Evolutionary conservation across 2,888 invertebrate genomes (phyloP), one percentile per base, ranked within the genome.

Genomic region (Apamea crenata): DNA sequence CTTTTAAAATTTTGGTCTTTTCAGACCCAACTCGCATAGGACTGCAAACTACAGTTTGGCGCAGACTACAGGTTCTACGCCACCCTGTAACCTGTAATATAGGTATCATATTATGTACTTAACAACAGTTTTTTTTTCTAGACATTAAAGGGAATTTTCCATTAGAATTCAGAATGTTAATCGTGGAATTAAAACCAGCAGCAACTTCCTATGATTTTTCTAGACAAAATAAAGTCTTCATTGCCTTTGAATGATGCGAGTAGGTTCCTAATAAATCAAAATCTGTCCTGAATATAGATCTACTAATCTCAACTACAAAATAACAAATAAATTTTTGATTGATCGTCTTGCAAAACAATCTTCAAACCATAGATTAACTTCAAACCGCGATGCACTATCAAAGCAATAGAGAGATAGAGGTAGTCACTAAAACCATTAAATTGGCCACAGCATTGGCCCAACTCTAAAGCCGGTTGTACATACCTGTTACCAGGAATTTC

Each of bases 401-500:
- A 71, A 74, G 8, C 50, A 67, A 44, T 76, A 79, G 61, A 63
- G 56, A 59, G 29, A 59, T 32, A 70, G 75, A 7, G 40, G 40
- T 47, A 47, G 47, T 71, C n/a, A 47, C 67, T 61, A 67, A 66
- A 74, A 53, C 71, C 32, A 78, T 80, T 68, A 74, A 77, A 77
- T 82, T 76, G 78, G 75, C 67, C 71, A 81, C 77, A 90, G 74
- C 82, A 79, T 84, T 88, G 86, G 88, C 53, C 84, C 81, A 87
- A 80, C 82, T 75, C 66, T 69, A 77, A 89, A 89, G 88, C 86
- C 77, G 80, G 82, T 89, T 84, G 77, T 86, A 85, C 74, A 84
- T 95, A 96, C 96, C 95, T 95, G 95, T 93, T 91, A 90, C 88
- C 92, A 91, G 95, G 95, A 94, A 96, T 96, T 89, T 93, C 90